These are phyloP conservation scores for Mormyrus lacerda DNA, from an alignment of 2,113 vertebrate species.

Conservation along the genomic window DNA sequence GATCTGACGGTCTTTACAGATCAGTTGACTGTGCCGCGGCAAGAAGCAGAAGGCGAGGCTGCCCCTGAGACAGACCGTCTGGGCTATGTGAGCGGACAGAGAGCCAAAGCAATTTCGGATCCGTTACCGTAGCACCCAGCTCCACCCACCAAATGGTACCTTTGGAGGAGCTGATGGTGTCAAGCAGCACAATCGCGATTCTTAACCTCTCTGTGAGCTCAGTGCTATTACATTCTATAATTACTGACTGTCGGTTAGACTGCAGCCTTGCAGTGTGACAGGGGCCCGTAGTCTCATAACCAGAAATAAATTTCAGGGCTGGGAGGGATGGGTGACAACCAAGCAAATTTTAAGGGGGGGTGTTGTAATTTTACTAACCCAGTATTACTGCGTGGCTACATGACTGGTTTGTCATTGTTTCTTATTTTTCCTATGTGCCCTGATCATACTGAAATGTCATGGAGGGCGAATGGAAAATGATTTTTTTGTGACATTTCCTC, in stretches of 20 bases:
- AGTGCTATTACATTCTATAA: not conserved
- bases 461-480: not conserved
- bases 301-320: not conserved
- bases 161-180: conserved; percentile 28
- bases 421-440: not conserved
- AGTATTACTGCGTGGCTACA: not conserved
- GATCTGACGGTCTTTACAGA: conserved; percentile 38
- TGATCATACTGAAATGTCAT: not conserved
- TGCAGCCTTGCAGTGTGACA: not conserved
- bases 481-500: not conserved
- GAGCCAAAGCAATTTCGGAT: conserved; percentile 39
- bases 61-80: conserved; percentile 21
- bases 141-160: conserved; percentile 29
- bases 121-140: conserved; percentile 34
- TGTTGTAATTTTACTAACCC: not conserved
- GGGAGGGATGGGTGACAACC: not conserved
- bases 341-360: not conserved
- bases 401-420: not conserved
- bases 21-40: conserved; percentile 22
- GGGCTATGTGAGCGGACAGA: conserved; percentile 31
- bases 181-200: not conserved
- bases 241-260: not conserved
- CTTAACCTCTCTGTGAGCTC: not conserved
- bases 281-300: not conserved
- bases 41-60: conserved; percentile 39